Percentiles rank a stretch among this genome's conserved stretches.
Evolutionary conservation across 2,888 invertebrate species (phyloP).

Genomic region (Cerastis leucographa): DNA sequence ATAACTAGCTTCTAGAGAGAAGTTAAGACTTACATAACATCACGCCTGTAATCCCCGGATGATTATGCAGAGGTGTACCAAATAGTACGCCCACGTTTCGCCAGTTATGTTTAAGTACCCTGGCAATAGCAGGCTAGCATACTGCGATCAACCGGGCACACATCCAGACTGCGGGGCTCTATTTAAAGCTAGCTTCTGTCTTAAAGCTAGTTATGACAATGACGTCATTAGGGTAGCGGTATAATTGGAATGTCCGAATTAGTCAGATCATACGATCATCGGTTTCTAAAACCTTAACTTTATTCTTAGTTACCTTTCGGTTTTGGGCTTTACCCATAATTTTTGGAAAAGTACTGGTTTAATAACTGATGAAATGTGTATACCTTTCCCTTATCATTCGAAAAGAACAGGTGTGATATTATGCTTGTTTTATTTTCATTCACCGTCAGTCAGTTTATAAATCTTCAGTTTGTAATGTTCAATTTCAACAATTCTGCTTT

Average conservation of each 20-base stretch:
- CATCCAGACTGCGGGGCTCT: no score
- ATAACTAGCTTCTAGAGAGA: background rate
- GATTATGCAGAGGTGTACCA: no score
- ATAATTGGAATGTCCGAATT: slow-evolving; percentile 3
- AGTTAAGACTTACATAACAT: no score
- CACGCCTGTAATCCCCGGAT: no score
- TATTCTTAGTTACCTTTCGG: background rate
- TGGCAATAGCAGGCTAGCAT: no score
- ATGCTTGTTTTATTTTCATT: background rate
- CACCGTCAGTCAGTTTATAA: background rate
- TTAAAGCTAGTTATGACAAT: background rate
- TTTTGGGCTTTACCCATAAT: background rate
- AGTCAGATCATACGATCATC: background rate
- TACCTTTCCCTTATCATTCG: background rate
- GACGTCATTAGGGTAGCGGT: background rate
- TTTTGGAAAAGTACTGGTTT: background rate
- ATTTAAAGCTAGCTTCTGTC: no score
- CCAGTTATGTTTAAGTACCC: no score
- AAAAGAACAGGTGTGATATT: background rate
- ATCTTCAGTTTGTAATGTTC: background rate
- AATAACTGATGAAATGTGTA: background rate
- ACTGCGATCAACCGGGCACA: no score
- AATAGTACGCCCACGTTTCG: no score
- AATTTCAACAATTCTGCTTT: background rate
- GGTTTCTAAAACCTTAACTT: background rate